Evolutionary conservation across 2,113 vertebrate genomes (phyloP), one percentile per base, ranked within the genome.

Genomic region (Oenanthe oenanthe): DNA sequence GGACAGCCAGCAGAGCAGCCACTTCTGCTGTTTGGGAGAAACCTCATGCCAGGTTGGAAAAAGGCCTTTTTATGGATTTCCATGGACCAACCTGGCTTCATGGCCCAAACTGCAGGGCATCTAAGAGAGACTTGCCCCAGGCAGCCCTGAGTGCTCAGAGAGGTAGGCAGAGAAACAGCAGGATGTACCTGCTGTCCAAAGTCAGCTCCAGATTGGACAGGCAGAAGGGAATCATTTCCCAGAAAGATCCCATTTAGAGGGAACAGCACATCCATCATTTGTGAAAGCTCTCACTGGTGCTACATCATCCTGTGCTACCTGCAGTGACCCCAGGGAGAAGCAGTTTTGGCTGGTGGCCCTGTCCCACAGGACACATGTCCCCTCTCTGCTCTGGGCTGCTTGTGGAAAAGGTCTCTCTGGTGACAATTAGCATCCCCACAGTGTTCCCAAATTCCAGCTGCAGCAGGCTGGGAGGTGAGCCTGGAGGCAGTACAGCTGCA

Each of bases 321-420:
- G 34, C 70, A 40, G 1, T 67, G 47, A 67, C 40, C 50, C 31
- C 2, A 9, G 29, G 40, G 50, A 96, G 40, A 36, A 72, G n/a
- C 42, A 66, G 63, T 18, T 62, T 31, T 1, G 12, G 9, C 48
- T 79, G 32, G 43, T 50, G 20, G 20, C 29, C 12, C 57, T 34
- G 22, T 45, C 31, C 60, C 17, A 3, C 0, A 0, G 51, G 50
- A 68, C 40, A 26, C 0, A 0, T 5, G 10, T 74, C 34, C 32
- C 38, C 48, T 67, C 1, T 0, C 57, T 50, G 43, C 34, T 62
- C 60, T 7, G 36, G 43, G 48, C 29, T 73, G 4, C 40, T 50
- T 19, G 32, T 36, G 53, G 53, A 34, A 56, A 67, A 29, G 16
- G 24, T 50, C 20, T 57, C 50, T 36, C 48, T 53, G 36, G 66